Evolutionary conservation across 2,888 invertebrate genomes (phyloP).

Genomic region (Sarcophaga caerulescens): DNA sequence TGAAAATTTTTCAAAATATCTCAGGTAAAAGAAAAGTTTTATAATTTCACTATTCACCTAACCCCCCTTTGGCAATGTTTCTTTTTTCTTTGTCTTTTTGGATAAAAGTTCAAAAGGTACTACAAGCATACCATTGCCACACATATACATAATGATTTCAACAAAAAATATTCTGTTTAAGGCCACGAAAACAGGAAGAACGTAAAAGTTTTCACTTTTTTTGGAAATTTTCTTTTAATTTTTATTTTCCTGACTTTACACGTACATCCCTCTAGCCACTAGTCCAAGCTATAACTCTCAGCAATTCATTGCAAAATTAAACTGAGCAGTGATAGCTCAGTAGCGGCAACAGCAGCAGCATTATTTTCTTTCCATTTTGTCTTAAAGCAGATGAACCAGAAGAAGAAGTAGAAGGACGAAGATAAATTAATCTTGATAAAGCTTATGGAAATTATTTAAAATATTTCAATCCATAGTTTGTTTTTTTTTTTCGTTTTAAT

Average conservation of each 20-base stretch:
- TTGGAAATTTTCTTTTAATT: too few relatives aligned
- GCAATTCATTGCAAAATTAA: conserved; percentile 4
- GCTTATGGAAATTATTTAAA: conserved; percentile 50
- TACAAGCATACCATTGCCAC: too few relatives aligned
- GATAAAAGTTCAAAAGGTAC: too few relatives aligned
- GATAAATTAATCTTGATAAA: conserved; percentile 54
- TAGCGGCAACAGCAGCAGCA: too few relatives aligned
- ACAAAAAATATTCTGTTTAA: neutral
- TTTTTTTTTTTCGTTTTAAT: too few relatives aligned
- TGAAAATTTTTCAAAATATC: too few relatives aligned
- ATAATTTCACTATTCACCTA: too few relatives aligned
- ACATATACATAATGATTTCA: too few relatives aligned
- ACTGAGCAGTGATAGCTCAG: neutral
- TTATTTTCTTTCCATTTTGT: neutral
- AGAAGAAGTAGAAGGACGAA: neutral
- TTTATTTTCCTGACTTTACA: neutral
- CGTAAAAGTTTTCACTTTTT: neutral
- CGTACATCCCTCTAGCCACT: neutral
- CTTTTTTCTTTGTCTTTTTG: too few relatives aligned
- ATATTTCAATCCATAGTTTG: neutral
- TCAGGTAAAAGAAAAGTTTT: too few relatives aligned
- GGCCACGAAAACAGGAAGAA: neutral
- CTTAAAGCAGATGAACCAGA: neutral
- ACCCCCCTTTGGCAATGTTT: too few relatives aligned
- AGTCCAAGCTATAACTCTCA: too few relatives aligned